These are phyloP conservation scores for Crepidodera aurea DNA, from an alignment of 2,888 invertebrate genomes.

Conservation along the genomic window DNA sequence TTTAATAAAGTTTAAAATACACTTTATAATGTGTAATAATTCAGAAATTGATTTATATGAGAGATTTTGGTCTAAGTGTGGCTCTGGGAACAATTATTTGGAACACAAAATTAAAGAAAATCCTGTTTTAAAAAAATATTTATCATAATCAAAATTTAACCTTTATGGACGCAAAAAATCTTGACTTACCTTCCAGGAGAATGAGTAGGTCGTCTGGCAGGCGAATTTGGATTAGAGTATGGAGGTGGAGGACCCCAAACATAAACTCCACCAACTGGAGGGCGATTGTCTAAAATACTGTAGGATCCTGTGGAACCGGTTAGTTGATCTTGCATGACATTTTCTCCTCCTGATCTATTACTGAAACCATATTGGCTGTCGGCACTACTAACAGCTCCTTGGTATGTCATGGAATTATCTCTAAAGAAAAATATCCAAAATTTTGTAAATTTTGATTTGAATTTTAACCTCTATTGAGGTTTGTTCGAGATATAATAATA, in stretches of 20 bases:
- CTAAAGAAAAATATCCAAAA: conserved; percentile 39
- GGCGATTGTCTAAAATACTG: conserved; percentile 67
- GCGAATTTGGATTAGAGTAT: conserved; percentile 82
- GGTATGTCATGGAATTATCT: conserved; percentile 65
- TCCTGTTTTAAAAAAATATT: too few species aligned
- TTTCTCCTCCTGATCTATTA: conserved; percentile 60
- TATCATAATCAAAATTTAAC: too few species aligned
- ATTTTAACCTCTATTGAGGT: too few species aligned
- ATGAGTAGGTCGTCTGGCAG: conserved; percentile 65
- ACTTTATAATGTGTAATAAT: too few species aligned
- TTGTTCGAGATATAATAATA: too few species aligned
- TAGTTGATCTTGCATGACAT: conserved; percentile 52
- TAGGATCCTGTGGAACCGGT: conserved; percentile 63
- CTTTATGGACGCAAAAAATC: too few species aligned
- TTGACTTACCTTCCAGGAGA: conserved; percentile 56
- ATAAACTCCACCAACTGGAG: conserved; percentile 66
- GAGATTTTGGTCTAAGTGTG: too few species aligned
- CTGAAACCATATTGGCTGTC: conserved; percentile 86
- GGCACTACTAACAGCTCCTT: conserved; percentile 75
- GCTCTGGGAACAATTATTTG: too few species aligned
- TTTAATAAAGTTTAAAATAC: too few species aligned
- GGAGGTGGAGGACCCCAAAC: conserved; percentile 91
- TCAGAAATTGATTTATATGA: too few species aligned
- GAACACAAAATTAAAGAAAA: too few species aligned
- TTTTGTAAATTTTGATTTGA: neutral